Conservation (phyloP, 2,797 vertebrate species). For the Falco peregrinus region DNA sequence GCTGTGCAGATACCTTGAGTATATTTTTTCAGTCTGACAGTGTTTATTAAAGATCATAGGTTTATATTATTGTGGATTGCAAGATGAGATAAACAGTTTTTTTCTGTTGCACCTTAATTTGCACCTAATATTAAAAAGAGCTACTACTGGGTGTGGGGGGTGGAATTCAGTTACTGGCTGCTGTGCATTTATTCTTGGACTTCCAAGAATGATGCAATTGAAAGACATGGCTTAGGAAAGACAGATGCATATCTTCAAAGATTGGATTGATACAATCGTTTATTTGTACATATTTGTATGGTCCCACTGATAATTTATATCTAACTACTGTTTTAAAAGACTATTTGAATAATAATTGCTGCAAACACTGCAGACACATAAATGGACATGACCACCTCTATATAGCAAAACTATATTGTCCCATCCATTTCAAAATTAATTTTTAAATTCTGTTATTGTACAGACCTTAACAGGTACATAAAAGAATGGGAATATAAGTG, state of each 20-base stretch:
- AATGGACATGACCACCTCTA: background rate
- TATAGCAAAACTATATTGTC: background rate
- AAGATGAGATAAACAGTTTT: background rate
- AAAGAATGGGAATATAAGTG: background rate
- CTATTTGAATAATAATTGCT: background rate
- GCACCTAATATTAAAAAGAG: background rate
- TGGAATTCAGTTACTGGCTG: background rate
- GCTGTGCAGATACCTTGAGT: background rate
- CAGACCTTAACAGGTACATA: background rate
- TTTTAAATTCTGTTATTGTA: background rate
- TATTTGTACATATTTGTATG: background rate
- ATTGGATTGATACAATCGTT: background rate
- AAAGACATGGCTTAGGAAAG: background rate
- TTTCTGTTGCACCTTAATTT: background rate
- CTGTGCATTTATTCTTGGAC: background rate
- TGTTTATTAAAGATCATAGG: background rate
- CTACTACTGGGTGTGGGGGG: background rate
- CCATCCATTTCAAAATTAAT: background rate
- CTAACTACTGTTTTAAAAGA: background rate
- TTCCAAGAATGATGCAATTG: background rate
- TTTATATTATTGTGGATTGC: background rate
- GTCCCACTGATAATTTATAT: background rate
- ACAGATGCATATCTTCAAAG: background rate
- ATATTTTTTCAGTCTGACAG: background rate
- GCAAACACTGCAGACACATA: background rate